Percentiles rank a stretch among this genome's conserved stretches.
These are phyloP conservation scores for Pyrocephalus nanus DNA, from an alignment of 2,797 vertebrate species.

Conservation along the genomic window DNA sequence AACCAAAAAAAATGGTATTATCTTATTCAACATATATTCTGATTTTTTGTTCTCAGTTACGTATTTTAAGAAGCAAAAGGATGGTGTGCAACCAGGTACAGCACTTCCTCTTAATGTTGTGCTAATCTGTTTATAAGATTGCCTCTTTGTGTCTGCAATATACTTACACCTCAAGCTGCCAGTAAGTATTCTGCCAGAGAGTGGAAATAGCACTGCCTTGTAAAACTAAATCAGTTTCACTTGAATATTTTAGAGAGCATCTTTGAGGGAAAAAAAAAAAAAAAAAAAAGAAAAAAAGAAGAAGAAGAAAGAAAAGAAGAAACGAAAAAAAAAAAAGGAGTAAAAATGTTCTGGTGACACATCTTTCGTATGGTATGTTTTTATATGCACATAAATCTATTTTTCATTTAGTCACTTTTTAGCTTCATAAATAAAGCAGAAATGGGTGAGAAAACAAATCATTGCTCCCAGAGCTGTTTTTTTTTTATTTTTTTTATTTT, in stretches of 20 bases:
- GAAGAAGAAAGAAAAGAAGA: no score
- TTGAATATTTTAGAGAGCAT: not conserved
- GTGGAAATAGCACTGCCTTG: not conserved
- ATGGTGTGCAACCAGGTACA: not conserved
- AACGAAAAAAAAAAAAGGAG: not conserved
- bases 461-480: not conserved
- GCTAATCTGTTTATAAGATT: constrained; percentile 10
- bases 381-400: not conserved
- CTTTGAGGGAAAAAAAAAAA: not conserved
- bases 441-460: not conserved
- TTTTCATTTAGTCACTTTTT: not conserved
- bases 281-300: no score
- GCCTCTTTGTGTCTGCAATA: not conserved
- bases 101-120: not conserved
- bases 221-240: not conserved
- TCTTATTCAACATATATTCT: not conserved
- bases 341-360: not conserved
- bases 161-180: not conserved
- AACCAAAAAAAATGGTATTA: not conserved
- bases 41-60: not conserved
- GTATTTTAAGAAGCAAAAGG: not conserved
- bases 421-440: not conserved
- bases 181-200: not conserved
- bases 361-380: not conserved
- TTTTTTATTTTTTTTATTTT: not conserved